Conservation (phyloP, 92 coral and sea anemone genomes). For the Umimayanthus chanpuru region DNA sequence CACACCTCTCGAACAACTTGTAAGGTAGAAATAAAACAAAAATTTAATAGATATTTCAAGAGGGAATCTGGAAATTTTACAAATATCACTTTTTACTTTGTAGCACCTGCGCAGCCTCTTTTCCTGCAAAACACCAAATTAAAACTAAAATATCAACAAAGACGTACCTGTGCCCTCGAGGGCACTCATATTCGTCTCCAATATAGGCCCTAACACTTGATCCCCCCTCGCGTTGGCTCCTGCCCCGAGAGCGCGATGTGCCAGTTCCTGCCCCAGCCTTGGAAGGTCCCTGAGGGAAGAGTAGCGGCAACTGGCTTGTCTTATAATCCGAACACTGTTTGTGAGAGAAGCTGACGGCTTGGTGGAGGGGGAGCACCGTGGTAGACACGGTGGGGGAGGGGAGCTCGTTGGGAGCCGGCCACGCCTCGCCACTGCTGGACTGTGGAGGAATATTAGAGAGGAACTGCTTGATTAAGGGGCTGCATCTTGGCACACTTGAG, state of each 20-base stretch:
- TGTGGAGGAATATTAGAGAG: not conserved
- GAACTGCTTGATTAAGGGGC: too few species aligned
- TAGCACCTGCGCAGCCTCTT: too few species aligned
- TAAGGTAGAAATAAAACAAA: too few species aligned
- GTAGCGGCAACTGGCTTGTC: slow-evolving; percentile 66
- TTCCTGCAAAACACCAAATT: too few species aligned
- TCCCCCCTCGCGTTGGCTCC: slow-evolving; percentile 78
- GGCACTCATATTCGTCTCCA: slow-evolving; percentile 97
- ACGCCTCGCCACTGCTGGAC: slow-evolving; percentile 82
- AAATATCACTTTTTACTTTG: too few species aligned
- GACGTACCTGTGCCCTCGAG: slow-evolving; percentile 95
- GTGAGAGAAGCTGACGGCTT: slow-evolving; percentile 86
- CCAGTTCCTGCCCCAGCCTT: slow-evolving; percentile 60
- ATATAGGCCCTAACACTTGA: slow-evolving; percentile 86
- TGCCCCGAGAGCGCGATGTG: slow-evolving; percentile 77
- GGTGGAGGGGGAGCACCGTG: slow-evolving; percentile 91
- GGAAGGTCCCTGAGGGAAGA: slow-evolving; percentile 44
- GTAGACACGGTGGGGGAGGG: slow-evolving; percentile 80
- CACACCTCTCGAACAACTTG: too few species aligned
- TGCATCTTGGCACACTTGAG: too few species aligned
- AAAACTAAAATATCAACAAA: too few species aligned
- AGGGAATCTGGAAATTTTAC: too few species aligned
- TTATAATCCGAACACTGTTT: slow-evolving; percentile 84
- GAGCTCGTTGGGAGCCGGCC: slow-evolving; percentile 99
- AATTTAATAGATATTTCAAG: too few species aligned